phyloP scores from a whole-genome alignment of 2,113 vertebrate genomes.

The Malaclemys terrapin region DNA sequence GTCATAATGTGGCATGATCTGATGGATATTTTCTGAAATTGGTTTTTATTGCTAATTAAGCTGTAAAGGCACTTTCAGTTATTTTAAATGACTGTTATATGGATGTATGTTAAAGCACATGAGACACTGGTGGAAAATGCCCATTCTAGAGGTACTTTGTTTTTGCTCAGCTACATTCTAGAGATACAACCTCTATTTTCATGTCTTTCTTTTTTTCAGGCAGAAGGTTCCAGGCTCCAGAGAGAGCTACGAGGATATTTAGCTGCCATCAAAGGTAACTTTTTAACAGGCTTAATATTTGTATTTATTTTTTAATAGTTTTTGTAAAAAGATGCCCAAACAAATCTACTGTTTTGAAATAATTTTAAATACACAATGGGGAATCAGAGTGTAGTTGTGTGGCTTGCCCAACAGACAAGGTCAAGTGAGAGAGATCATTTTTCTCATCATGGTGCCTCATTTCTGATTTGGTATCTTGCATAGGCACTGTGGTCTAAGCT shows the following conservation, averaged over 20 bases:
- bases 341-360: not conserved
- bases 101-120: not conserved
- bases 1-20: not conserved
- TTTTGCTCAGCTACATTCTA: not conserved
- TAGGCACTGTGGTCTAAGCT: not conserved
- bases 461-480: not conserved
- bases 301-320: not conserved
- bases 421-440: not conserved
- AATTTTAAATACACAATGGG: not conserved
- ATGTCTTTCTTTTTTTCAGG: constrained; percentile 81
- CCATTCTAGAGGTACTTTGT: not conserved
- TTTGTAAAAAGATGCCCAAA: not conserved
- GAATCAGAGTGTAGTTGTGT: not conserved
- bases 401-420: not conserved
- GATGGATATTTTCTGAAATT: not conserved
- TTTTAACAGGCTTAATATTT: not conserved
- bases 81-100: not conserved
- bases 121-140: not conserved
- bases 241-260: constrained; percentile 95
- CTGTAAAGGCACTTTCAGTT: not conserved
- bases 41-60: not conserved
- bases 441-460: not conserved
- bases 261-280: constrained; percentile 95
- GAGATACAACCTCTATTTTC: not conserved
- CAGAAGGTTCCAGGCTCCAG: constrained; percentile 94